Conservation (phyloP, 2,888 invertebrate species). For the Platerodrilus igneus region DNA sequence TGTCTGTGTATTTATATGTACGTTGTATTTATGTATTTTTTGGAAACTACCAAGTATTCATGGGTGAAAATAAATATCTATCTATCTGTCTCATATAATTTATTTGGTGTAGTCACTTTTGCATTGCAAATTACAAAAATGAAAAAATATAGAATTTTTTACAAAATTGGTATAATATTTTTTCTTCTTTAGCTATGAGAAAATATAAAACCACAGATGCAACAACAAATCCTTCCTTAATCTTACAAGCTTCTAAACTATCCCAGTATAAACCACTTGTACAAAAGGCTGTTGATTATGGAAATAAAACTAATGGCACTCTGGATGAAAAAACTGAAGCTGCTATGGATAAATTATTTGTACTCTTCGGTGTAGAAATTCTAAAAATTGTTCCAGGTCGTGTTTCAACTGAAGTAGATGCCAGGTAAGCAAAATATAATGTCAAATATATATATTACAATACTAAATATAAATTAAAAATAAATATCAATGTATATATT, state of each 20-base stretch:
- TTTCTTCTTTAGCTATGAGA: slow-evolving; percentile 73
- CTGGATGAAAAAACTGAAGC: slow-evolving; percentile 70
- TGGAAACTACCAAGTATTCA: no score
- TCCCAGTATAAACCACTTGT: slow-evolving; percentile 89
- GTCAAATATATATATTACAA: neutral
- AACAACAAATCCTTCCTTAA: slow-evolving; percentile 97
- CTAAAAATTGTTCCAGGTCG: slow-evolving; percentile 96
- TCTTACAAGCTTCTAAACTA: slow-evolving; percentile 89
- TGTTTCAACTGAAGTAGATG: slow-evolving; percentile 95
- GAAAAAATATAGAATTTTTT: neutral
- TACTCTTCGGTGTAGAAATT: slow-evolving; percentile 95
- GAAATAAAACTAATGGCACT: slow-evolving; percentile 64
- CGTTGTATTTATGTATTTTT: no score
- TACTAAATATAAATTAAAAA: neutral
- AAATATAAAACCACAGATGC: slow-evolving; percentile 98
- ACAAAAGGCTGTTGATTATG: slow-evolving; percentile 86
- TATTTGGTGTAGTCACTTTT: no score
- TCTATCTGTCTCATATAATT: no score
- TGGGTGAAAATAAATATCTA: no score
- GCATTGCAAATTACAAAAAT: no score
- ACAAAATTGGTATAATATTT: slow-evolving; percentile 3
- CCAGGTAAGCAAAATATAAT: slow-evolving; percentile 68
- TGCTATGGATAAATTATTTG: slow-evolving; percentile 91
- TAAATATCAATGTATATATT: neutral
- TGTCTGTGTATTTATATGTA: no score